Percentiles rank a stretch among this genome's conserved stretches.
Evolutionary conservation across 2,888 invertebrate species (phyloP).

Genomic region (Eretmocerus hayati): DNA sequence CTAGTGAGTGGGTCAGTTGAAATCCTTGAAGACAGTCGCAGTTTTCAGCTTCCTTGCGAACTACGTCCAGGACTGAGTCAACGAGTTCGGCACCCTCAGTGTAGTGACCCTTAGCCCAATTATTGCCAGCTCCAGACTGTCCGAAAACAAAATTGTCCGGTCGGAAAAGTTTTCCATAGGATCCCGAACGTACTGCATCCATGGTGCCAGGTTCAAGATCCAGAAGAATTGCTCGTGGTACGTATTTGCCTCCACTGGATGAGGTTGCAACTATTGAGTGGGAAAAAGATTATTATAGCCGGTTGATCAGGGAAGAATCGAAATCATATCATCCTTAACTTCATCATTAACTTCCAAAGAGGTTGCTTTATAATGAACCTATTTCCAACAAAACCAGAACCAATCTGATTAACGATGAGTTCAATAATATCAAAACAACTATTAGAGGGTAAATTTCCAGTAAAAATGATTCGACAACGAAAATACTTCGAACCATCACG

Average conservation of each 20-base stretch:
- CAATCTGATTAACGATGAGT: too few relatives aligned
- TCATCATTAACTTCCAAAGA: too few relatives aligned
- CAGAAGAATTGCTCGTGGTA: conserved; percentile 58
- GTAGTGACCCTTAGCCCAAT: conserved; percentile 76
- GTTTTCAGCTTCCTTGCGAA: conserved; percentile 81
- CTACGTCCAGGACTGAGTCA: conserved; percentile 78
- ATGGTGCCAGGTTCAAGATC: conserved; percentile 66
- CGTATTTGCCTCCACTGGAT: conserved; percentile 61
- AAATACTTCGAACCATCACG: too few relatives aligned
- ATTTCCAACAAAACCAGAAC: too few relatives aligned
- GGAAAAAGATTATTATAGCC: too few relatives aligned
- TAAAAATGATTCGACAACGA: too few relatives aligned
- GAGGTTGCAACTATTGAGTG: conserved; percentile 51
- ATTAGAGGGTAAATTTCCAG: too few relatives aligned
- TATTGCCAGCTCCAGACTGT: conserved; percentile 48
- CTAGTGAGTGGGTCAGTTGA: conserved; percentile 76
- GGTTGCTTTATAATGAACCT: too few relatives aligned
- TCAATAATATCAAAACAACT: too few relatives aligned
- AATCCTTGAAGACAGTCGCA: conserved; percentile 87
- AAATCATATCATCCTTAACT: too few relatives aligned
- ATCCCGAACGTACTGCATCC: conserved; percentile 62
- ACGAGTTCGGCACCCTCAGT: conserved; percentile 84
- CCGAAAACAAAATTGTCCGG: conserved; percentile 63
- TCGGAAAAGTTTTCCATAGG: conserved; percentile 58
- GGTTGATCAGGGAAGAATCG: too few relatives aligned